phyloP scores from a whole-genome alignment of 35 echinoderm and acorn worm species.

The Heliocidaris erythrogramma region DNA sequence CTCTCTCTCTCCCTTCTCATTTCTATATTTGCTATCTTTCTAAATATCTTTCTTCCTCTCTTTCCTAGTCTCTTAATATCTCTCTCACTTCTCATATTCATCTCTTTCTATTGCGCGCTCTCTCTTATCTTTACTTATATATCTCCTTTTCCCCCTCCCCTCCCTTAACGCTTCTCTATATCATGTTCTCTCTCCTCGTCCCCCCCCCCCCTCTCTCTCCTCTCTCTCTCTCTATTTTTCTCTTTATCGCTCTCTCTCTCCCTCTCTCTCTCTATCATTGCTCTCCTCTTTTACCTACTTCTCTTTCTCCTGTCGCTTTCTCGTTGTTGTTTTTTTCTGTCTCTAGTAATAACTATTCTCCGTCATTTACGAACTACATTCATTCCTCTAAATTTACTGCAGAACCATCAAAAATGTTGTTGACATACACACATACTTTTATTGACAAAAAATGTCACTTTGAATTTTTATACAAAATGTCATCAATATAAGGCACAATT shows the following conservation, averaged over 20 bases:
- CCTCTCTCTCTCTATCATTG: not conserved
- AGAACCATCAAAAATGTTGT: not conserved
- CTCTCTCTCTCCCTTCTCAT: too few relatives aligned
- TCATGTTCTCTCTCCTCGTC: not conserved
- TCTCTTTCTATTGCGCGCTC: not conserved
- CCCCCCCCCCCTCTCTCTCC: not conserved
- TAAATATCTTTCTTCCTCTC: too few relatives aligned
- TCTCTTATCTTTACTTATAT: not conserved
- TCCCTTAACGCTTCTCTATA: not conserved
- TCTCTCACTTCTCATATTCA: not conserved
- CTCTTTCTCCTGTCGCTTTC: not conserved
- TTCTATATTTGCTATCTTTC: too few relatives aligned
- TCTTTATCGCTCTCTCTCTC: not conserved
- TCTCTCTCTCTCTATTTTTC: not conserved
- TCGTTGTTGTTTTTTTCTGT: not conserved
- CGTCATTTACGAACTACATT: too few relatives aligned
- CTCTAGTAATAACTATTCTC: not conserved
- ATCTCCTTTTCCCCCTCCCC: not conserved
- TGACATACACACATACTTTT: not conserved
- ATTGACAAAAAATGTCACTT: not conserved
- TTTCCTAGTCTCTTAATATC: not conserved
- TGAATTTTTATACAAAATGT: not conserved
- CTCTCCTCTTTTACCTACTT: too few relatives aligned
- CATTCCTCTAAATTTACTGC: too few relatives aligned
- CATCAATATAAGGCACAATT: conserved; percentile 4